phyloP scores from a whole-genome alignment of 2,113 vertebrate genomes.

The Austrofundulus limnaeus region DNA sequence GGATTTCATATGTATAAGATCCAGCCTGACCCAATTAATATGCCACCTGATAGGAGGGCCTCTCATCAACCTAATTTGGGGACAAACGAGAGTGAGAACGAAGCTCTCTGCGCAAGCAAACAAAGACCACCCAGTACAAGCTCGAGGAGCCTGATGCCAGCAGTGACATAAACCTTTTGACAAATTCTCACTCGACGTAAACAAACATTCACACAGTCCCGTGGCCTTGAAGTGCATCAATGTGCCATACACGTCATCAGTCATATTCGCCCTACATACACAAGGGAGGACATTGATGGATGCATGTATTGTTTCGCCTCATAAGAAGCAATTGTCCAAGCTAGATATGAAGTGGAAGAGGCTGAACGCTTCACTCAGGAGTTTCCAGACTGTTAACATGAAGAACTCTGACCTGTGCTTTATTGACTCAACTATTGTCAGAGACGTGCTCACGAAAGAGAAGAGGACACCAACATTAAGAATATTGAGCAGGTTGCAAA shows the following conservation, averaged over 20 bases:
- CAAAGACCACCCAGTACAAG: conserved; percentile 83
- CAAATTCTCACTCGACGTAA: conserved; percentile 68
- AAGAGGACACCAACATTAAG: conserved; percentile 51
- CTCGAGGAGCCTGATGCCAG: conserved; percentile 76
- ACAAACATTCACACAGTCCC: conserved; percentile 74
- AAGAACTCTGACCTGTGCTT: conserved; percentile 60
- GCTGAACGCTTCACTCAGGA: conserved; percentile 40
- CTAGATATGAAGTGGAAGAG: conserved; percentile 46
- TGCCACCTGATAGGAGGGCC: conserved; percentile 82
- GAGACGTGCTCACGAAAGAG: conserved; percentile 19
- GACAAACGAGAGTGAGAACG: conserved; percentile 80
- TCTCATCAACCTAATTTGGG: conserved; percentile 83
- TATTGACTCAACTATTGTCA: conserved; percentile 40
- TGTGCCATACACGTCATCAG: conserved; percentile 57
- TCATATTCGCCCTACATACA: conserved; percentile 63
- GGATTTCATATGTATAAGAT: conserved; percentile 79
- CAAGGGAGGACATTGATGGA: conserved; percentile 68
- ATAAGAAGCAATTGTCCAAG: conserved; percentile 58
- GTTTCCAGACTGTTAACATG: conserved; percentile 47
- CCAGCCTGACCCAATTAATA: conserved; percentile 82
- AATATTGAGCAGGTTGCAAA: conserved; percentile 63
- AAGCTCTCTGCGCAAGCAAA: conserved; percentile 78
- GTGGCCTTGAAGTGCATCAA: conserved; percentile 63
- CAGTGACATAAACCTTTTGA: conserved; percentile 77
- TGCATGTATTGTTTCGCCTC: conserved; percentile 68